Percentiles rank a stretch among this genome's conserved stretches.
phyloP scores from a whole-genome alignment of 92 coral and sea anemone genomes.

The Epizoanthus scotinus region DNA sequence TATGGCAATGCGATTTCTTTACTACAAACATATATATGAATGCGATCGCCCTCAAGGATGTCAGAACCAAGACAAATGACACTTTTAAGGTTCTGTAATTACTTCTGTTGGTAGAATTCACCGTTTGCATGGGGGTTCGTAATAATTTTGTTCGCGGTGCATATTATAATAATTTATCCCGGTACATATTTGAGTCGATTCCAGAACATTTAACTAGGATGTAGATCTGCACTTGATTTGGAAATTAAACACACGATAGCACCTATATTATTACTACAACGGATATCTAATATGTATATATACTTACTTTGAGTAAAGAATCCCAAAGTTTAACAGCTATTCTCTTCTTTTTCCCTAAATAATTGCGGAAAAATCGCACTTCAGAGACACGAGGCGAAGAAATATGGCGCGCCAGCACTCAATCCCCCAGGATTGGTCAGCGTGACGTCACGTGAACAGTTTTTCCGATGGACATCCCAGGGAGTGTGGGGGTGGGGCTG shows the following conservation, averaged over 20 bases:
- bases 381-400: constrained; percentile 84
- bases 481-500: no score
- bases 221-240: neutral
- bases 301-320: constrained; percentile 39
- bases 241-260: neutral
- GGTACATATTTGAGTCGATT: neutral
- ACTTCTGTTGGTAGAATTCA: neutral
- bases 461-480: no score
- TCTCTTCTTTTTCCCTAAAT: neutral
- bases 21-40: no score
- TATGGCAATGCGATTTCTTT: no score
- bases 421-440: constrained; percentile 68
- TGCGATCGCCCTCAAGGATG: no score
- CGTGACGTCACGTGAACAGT: constrained; percentile 46
- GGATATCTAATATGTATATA: neutral
- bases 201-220: neutral
- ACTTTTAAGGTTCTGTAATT: no score
- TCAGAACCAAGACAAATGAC: no score
- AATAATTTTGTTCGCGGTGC: neutral
- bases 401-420: constrained; percentile 78
- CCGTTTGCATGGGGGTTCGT: neutral
- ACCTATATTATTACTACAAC: neutral
- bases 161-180: neutral
- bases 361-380: constrained; percentile 18
- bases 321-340: neutral